These are phyloP conservation scores for Ciconia nigra DNA, from an alignment of 2,797 vertebrate species.

Conservation along the genomic window DNA sequence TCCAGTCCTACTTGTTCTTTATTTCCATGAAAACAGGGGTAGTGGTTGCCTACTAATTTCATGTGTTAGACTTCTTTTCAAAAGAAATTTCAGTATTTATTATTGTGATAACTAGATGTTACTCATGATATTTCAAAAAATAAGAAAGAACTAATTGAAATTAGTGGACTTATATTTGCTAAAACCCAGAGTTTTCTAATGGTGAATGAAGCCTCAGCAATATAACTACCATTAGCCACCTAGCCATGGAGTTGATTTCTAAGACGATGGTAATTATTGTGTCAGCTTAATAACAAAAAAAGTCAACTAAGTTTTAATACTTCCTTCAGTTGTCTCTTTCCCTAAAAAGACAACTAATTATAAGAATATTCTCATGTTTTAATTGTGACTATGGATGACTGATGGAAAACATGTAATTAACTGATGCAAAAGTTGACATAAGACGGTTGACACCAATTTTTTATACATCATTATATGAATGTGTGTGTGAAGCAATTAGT, in stretches of 20 bases:
- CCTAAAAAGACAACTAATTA: slow-evolving; percentile 73
- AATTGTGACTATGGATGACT: slow-evolving; percentile 69
- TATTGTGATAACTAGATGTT: not conserved
- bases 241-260: slow-evolving; percentile 28
- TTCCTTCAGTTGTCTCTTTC: slow-evolving; percentile 65
- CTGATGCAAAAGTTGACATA: slow-evolving; percentile 72
- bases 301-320: slow-evolving; percentile 48
- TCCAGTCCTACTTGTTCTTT: not conserved
- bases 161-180: not conserved
- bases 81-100: not conserved
- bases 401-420: slow-evolving; percentile 75
- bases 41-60: not conserved
- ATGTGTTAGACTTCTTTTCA: not conserved
- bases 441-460: slow-evolving; percentile 74
- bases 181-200: not conserved
- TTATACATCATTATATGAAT: slow-evolving; percentile 72
- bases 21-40: not conserved
- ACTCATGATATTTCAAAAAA: not conserved
- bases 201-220: not conserved
- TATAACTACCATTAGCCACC: not conserved
- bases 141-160: not conserved
- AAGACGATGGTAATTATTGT: slow-evolving; percentile 43
- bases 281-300: not conserved
- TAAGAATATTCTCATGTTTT: slow-evolving; percentile 71
- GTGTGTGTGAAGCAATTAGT: slow-evolving; percentile 77